phyloP scores from a whole-genome alignment of 2,113 vertebrate genomes.

The Phaetusa simplex region DNA sequence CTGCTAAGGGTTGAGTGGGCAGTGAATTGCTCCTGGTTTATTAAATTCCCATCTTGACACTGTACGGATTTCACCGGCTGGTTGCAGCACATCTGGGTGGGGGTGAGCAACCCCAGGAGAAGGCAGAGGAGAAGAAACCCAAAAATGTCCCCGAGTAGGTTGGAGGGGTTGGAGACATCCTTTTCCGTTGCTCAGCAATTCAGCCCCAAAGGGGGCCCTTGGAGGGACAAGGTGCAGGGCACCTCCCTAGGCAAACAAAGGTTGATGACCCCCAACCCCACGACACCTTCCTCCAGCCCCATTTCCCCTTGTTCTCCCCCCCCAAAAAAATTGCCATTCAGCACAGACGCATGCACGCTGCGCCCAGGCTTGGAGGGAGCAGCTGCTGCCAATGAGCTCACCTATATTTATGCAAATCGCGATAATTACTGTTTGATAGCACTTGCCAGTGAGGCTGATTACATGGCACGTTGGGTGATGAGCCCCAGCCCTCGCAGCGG shows the following conservation, averaged over 20 bases:
- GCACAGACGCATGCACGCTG: rapidly evolving
- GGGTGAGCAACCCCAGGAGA: neutral
- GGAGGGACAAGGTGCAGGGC: neutral
- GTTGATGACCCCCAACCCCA: no score
- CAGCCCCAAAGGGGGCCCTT: neutral
- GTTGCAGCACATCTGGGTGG: neutral
- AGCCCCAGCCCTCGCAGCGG: neutral
- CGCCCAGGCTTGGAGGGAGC: neutral
- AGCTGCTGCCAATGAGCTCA: neutral
- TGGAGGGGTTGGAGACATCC: neutral
- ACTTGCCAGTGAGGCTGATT: neutral
- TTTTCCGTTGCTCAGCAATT: neutral
- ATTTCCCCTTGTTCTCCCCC: neutral
- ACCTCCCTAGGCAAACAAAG: neutral
- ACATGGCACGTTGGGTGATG: neutral
- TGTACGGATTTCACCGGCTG: neutral
- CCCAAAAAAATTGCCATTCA: neutral
- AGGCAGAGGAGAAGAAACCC: neutral
- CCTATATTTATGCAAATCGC: neutral
- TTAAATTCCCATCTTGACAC: neutral
- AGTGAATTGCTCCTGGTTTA: neutral
- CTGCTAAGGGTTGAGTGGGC: no score
- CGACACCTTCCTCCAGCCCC: neutral
- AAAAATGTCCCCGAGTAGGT: neutral
- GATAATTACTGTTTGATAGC: neutral